A percentile compares a stretch with the other conserved stretches of the same genome.
Evolutionary conservation across 2,888 invertebrate species (phyloP).

Genomic region (Hydroisotoma schaefferi): DNA sequence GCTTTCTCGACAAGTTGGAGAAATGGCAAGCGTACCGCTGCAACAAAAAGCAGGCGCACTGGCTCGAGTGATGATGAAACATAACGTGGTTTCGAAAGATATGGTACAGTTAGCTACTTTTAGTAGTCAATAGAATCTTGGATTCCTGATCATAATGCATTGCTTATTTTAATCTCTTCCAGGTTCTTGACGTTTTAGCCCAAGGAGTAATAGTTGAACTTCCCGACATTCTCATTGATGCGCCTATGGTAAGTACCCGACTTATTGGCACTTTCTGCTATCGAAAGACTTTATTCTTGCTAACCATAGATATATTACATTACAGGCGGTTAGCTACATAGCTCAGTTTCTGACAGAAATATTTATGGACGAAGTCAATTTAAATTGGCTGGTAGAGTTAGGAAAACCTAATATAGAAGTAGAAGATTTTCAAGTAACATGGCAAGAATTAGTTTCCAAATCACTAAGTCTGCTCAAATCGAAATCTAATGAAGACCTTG

Average conservation of each 20-base stretch:
- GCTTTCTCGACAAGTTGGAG: conserved; percentile 41
- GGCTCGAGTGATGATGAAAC: conserved; percentile 40
- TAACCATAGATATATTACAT: too few species aligned
- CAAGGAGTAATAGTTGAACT: conserved; percentile 44
- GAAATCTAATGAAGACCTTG: conserved; percentile 39
- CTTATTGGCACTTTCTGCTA: neutral
- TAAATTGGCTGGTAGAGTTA: conserved; percentile 43
- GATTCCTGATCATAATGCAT: too few species aligned
- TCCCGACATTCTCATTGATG: conserved; percentile 44
- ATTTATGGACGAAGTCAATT: conserved; percentile 42
- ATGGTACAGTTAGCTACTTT: conserved; percentile 16
- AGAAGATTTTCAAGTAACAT: conserved; percentile 31
- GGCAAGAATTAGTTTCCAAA: conserved; percentile 35
- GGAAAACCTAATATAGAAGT: conserved; percentile 30
- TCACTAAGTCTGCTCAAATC: conserved; percentile 45
- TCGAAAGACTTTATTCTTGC: neutral
- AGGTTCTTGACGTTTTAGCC: conserved; percentile 39
- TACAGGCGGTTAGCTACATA: conserved; percentile 39
- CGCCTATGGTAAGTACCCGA: conserved; percentile 38
- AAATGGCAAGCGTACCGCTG: conserved; percentile 42
- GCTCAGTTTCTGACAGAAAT: conserved; percentile 45
- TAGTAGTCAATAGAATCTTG: neutral
- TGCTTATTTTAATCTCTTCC: neutral
- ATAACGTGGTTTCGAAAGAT: conserved; percentile 30
- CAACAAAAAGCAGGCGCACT: conserved; percentile 44